Evolutionary conservation across 2,113 vertebrate genomes (phyloP).

Genomic region (Heloderma charlesbogerti): DNA sequence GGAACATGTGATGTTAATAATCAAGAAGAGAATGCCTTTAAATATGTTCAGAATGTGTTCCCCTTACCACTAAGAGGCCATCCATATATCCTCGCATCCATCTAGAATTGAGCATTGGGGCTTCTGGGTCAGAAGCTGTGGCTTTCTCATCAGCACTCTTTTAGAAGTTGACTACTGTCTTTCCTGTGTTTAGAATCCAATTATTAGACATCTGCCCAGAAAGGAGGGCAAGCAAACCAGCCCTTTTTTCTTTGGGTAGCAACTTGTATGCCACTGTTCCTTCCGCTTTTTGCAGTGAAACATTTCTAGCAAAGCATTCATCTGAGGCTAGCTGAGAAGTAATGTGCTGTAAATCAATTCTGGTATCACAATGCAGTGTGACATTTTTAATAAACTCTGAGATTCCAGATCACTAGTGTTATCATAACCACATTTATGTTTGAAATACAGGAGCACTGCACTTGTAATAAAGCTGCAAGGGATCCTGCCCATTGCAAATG

Average conservation of each 20-base stretch:
- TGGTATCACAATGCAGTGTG: background rate
- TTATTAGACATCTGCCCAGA: background rate
- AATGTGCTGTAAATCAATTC: background rate
- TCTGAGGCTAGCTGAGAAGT: accelerated
- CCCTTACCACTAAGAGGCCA: background rate
- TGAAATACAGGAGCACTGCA: conserved; percentile 54
- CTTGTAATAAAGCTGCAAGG: conserved; percentile 56
- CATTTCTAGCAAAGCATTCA: background rate
- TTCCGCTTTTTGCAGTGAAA: background rate
- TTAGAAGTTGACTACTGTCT: background rate
- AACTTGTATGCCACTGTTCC: accelerated
- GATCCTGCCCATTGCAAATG: conserved; percentile 12
- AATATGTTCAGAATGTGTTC: background rate
- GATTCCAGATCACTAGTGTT: conserved; percentile 22
- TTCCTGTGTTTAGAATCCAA: conserved; percentile 1
- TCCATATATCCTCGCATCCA: background rate
- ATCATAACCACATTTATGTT: conserved; percentile 55
- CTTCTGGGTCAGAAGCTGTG: background rate
- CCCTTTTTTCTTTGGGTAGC: background rate
- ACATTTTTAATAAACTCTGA: conserved; percentile 47
- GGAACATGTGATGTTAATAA: background rate
- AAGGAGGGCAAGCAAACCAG: background rate
- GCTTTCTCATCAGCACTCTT: background rate
- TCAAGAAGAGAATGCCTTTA: background rate
- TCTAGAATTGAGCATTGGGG: background rate